Evolutionary conservation across 2,888 invertebrate genomes (phyloP).

Genomic region (Callyntrura guangdongensis): DNA sequence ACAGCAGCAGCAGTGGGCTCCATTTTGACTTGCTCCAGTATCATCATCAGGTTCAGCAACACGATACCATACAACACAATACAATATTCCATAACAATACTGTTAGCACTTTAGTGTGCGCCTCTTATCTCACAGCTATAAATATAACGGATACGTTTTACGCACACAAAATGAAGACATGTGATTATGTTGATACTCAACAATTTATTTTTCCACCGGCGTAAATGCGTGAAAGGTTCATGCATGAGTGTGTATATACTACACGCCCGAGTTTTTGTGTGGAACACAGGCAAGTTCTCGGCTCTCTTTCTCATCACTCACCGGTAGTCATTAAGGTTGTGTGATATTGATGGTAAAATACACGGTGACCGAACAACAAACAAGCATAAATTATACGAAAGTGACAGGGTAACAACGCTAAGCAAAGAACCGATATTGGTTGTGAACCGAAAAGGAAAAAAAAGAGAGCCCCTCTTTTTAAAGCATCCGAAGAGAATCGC

Average conservation of each 20-base stretch:
- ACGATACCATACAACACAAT: too few species aligned
- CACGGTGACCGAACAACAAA: slow-evolving; percentile 36
- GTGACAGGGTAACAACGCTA: slow-evolving; percentile 34
- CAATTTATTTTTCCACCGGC: slow-evolving; percentile 36
- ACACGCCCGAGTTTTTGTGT: background rate
- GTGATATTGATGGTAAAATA: slow-evolving; percentile 34
- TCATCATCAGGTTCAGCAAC: background rate
- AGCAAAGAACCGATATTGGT: background rate
- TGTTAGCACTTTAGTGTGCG: background rate
- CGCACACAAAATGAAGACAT: slow-evolving; percentile 35
- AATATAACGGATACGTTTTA: slow-evolving; percentile 33
- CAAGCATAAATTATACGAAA: slow-evolving; percentile 65
- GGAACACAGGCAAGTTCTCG: slow-evolving; percentile 18
- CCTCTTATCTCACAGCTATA: slow-evolving; percentile 42
- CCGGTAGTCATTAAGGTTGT: slow-evolving; percentile 56
- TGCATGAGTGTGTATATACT: background rate
- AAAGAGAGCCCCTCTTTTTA: background rate
- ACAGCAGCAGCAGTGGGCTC: background rate
- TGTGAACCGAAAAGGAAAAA: background rate
- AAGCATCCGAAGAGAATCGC: background rate
- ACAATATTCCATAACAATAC: background rate
- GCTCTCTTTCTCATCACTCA: slow-evolving; percentile 64
- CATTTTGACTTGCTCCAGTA: background rate
- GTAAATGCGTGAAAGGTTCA: slow-evolving; percentile 33
- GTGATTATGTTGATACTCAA: slow-evolving; percentile 23